Evolutionary conservation across 2,888 invertebrate species (phyloP), one percentile per base, ranked within the genome.

Genomic region (Drosophila tripunctata): DNA sequence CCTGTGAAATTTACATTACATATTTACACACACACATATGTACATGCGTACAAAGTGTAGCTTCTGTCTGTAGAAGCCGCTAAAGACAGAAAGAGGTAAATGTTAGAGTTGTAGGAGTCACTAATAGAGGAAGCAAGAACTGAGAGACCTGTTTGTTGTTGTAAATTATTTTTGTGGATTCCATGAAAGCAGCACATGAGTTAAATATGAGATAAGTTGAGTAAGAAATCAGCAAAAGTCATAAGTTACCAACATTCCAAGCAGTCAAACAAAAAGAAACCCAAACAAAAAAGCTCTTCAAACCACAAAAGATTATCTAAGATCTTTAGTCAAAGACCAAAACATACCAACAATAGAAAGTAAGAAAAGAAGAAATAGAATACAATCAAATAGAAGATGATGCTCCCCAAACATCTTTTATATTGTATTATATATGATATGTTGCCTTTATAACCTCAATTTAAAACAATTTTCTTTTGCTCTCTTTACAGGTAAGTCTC

Each of bases 401-500:
- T 17, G 33, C 14, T 17, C 1, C 24, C 24, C 22, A 54, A 17
- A 22, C 12, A 38, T 40, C 14, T 41, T 1, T 31, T 31, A 41
- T 21, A 12, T 4, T 33, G 4, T 22, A n/a, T n/a, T n/a, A 10
- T 50, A 7, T 17, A 12, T 22, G 12, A 33, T 44, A 43, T 21
- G 24, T 30, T 21, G 31, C 58, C 44, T 14, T 68, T 61, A 51
- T 57, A 57, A 57, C 44, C 65, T 31, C 17, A 56, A 84, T 87
- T 67, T 80, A 80, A 81, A 84, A 81, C 50, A 81, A 77, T 81
- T 83, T 79, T 54, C 65, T 50, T 44, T n/a, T 55, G 10, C 24
- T 76, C 56, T 87, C 63, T 65, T 85, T 87, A 27, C 85, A 81
- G 86, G 87, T 87, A 75, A 82, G 81, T 77, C 41, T 27, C 19